Percentiles rank a stretch among this genome's conserved stretches.
phyloP scores from a whole-genome alignment of 2,113 vertebrate species.

The Thalassarche chlororhynchos region DNA sequence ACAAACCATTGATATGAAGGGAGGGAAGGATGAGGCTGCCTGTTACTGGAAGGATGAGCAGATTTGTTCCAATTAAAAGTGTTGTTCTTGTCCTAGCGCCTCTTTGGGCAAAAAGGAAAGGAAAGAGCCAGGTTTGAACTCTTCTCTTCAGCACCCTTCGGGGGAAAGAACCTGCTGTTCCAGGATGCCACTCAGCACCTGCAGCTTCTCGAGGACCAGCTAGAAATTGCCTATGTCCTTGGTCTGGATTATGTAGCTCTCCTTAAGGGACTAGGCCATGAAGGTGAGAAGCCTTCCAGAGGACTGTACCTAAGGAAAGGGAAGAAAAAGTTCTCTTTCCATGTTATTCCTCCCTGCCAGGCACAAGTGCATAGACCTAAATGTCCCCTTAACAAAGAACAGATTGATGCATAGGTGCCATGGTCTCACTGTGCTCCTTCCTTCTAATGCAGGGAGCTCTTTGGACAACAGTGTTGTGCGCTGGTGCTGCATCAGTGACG shows the following conservation, averaged over 20 bases:
- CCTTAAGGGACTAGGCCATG: conserved; percentile 88
- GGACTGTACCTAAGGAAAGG: not conserved
- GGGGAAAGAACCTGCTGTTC: conserved; percentile 85
- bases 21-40: not conserved
- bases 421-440: not conserved
- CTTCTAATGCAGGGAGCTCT: conserved; percentile 80
- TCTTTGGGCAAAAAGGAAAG: conserved; percentile 83
- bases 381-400: not conserved
- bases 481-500: conserved; percentile 90
- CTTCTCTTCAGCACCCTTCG: conserved; percentile 80
- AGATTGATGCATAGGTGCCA: not conserved
- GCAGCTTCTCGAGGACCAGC: conserved; percentile 74
- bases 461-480: conserved; percentile 88
- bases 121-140: conserved; percentile 81
- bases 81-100: conserved; percentile 64
- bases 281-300: conserved; percentile 77
- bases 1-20: not conserved
- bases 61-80: not conserved
- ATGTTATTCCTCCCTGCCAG: not conserved
- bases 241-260: conserved; percentile 88
- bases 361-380: not conserved
- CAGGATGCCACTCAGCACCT: conserved; percentile 81
- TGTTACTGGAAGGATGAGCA: not conserved
- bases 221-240: conserved; percentile 84
- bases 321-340: not conserved